Evolutionary conservation across 2,113 vertebrate genomes (phyloP).

Genomic region (Syrmaticus mikado): DNA sequence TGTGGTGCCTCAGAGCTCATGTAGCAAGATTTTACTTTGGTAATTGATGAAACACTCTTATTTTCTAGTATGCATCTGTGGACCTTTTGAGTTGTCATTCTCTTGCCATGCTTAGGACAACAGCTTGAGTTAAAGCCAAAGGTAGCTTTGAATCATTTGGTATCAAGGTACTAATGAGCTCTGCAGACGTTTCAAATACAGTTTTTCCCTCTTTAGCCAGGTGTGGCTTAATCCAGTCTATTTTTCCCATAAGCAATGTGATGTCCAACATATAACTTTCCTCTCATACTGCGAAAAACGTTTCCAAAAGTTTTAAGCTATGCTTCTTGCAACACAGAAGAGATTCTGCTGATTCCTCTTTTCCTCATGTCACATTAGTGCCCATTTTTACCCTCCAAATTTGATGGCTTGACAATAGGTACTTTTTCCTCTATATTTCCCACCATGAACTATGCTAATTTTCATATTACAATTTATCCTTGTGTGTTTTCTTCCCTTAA

Average conservation of each 20-base stretch:
- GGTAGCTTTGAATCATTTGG: conserved; percentile 75
- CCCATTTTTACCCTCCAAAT: neutral
- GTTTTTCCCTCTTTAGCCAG: conserved; percentile 64
- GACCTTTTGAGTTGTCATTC: conserved; percentile 48
- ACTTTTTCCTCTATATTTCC: neutral
- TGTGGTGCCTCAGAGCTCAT: neutral
- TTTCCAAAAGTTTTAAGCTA: conserved; percentile 48
- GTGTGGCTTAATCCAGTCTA: conserved; percentile 77
- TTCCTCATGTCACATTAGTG: neutral
- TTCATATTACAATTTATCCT: neutral
- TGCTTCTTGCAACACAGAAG: neutral
- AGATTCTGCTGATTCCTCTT: conserved; percentile 11
- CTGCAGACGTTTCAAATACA: conserved; percentile 76
- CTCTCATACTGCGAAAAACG: conserved; percentile 18
- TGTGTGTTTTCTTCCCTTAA: neutral
- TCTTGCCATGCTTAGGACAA: conserved; percentile 59
- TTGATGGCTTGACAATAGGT: neutral
- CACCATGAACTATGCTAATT: neutral
- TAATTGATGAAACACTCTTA: conserved; percentile 56
- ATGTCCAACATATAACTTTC: conserved; percentile 31
- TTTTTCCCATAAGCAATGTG: conserved; percentile 70
- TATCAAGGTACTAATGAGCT: conserved; percentile 78
- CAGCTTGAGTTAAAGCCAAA: conserved; percentile 76
- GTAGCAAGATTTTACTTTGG: conserved; percentile 58
- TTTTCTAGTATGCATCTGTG: conserved; percentile 56